A percentile compares a stretch with the other conserved stretches of the same genome.
Conservation (phyloP, 2,797 vertebrate species). For the Salarias fasciatus region DNA sequence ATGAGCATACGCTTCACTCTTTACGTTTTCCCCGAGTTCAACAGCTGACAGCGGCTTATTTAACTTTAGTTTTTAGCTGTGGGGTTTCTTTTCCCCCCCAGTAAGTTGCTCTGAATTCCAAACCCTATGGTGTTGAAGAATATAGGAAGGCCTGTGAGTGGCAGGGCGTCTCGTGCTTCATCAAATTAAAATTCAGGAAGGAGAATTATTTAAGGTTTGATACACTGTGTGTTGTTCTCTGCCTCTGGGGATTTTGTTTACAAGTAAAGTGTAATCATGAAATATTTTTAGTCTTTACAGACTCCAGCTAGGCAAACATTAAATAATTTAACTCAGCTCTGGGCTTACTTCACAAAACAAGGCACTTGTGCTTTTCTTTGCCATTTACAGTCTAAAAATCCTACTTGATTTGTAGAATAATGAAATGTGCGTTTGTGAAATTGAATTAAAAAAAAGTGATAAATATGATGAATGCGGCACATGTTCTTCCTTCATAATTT, state of each 20-base stretch:
- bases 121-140: background rate
- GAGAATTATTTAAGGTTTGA: conserved; percentile 13
- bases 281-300: conserved; percentile 2
- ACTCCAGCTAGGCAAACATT: no score
- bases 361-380: no score
- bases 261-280: conserved; percentile 30
- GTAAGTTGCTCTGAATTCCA: background rate
- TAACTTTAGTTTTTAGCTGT: background rate
- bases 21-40: background rate
- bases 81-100: background rate
- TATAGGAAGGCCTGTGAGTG: background rate
- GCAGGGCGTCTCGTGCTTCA: conserved; percentile 3
- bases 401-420: conserved; percentile 5
- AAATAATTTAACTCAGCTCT: no score
- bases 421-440: conserved; percentile 12
- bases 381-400: no score
- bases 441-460: conserved; percentile 44
- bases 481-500: background rate
- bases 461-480: background rate
- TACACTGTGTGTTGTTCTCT: conserved; percentile 20
- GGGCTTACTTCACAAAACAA: conserved; percentile 26
- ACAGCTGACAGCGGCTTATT: conserved; percentile 8
- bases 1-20: background rate
- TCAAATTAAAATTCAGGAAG: conserved; percentile 15
- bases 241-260: conserved; percentile 21